Base-by-base conservation (phyloP, 2,888 invertebrate genomes). In the Rhagonycha lutea region DNA sequence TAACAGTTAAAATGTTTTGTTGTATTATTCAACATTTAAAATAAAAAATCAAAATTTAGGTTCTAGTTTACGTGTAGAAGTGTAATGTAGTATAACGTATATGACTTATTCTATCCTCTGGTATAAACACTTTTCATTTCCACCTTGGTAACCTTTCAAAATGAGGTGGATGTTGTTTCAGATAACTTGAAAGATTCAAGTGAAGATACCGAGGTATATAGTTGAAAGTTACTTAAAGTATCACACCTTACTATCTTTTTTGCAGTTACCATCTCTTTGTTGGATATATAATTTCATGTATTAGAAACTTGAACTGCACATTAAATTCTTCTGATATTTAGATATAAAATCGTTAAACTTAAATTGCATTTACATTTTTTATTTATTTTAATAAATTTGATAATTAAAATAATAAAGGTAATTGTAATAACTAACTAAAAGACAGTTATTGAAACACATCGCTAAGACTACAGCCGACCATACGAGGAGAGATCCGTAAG, bases 141-240 rank as follows among this genome's bases (percentile, higher is more conserved):
- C 69, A 47, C 12, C 47, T 47, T 47, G 72, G 72, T 75, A 72
- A 72, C 72, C 72, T 75, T 72, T 75, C 69, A 75, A 72, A 61
- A 70, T 61, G 72, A 65, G 72, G 72, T 75, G 75, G 72, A 75
- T 75, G 75, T 72, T 75, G 75, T 75, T 75, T 75, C 67, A 75
- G 72, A 75, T 72, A 75, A 69, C 71, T 75, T 69, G 68, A 73
- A 73, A 76, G 72, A 69, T 60, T 71, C 47, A 69, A 72, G 72
- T 69, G 72, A 70, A 76, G 75, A 72, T 76, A 70, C 69, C 68
- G 75, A 61, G 61, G 72, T 72, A 67, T 61, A 24, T 70, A 76
- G 76, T 76, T 76, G 47, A n/a, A 47, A 47, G 47, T 76, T 63
- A 69, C 61, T 47, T 61, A 61, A 70, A 74, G 70, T 75, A 74